These are phyloP conservation scores for Luidia sarsii DNA, from an alignment of 53 echinoderm and acorn worm genomes.

Conservation along the genomic window DNA sequence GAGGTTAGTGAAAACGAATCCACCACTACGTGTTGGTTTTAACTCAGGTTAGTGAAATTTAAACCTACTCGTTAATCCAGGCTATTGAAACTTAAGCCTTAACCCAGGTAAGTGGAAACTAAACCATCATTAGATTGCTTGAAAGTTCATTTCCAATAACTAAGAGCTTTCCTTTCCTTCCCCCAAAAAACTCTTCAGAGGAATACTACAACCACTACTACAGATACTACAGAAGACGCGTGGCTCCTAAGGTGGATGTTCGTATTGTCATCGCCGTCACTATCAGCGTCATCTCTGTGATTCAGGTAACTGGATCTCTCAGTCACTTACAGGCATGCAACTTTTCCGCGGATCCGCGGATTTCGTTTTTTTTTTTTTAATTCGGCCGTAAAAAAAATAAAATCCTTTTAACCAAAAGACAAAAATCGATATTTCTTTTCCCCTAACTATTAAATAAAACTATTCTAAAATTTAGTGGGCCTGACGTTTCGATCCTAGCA, in stretches of 20 bases:
- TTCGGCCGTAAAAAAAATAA: too few species aligned
- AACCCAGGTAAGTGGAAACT: background rate
- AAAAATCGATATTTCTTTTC: background rate
- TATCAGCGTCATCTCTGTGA: slow-evolving; percentile 82
- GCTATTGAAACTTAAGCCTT: background rate
- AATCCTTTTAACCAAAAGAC: too few species aligned
- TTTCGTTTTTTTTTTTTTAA: too few species aligned
- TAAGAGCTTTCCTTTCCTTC: too few species aligned
- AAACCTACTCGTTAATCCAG: background rate
- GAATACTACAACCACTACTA: slow-evolving; percentile 92
- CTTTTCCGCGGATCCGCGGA: too few species aligned
- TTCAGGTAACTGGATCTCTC: slow-evolving; percentile 97
- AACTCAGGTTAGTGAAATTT: background rate
- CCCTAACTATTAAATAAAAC: background rate
- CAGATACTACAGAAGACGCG: slow-evolving; percentile 77
- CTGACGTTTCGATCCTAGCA: too few species aligned
- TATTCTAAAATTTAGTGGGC: too few species aligned
- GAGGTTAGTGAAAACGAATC: background rate
- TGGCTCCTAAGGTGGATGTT: slow-evolving; percentile 86
- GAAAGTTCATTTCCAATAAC: too few species aligned
- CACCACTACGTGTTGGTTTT: slow-evolving; percentile 2
- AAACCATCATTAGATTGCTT: background rate
- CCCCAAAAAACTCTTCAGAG: too few species aligned
- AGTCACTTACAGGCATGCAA: too few species aligned
- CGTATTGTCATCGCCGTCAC: slow-evolving; percentile 88